Conservation (phyloP, 2,113 vertebrate species). For the Poeciliopsis retropinna region DNA sequence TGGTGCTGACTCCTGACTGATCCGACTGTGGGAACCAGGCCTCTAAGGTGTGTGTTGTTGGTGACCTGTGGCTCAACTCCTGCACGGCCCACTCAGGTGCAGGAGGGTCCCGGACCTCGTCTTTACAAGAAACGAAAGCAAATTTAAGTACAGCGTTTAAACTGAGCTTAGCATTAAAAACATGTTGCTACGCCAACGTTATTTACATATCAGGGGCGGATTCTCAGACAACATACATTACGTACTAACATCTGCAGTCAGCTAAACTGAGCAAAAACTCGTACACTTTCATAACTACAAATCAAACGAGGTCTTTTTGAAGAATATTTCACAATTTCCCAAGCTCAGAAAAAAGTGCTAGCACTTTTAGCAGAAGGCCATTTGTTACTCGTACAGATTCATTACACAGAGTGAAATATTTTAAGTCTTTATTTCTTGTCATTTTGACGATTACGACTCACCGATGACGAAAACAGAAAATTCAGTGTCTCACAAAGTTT, state of each 20-base stretch:
- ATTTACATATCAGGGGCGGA: neutral
- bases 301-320: too few relatives aligned
- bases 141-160: neutral
- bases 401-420: too few relatives aligned
- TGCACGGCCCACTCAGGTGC: slow-evolving; percentile 88
- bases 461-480: too few relatives aligned
- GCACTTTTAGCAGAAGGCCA: too few relatives aligned
- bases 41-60: slow-evolving; percentile 78
- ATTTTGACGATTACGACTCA: too few relatives aligned
- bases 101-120: slow-evolving; percentile 26
- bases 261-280: too few relatives aligned
- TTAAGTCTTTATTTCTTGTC: too few relatives aligned
- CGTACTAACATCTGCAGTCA: neutral
- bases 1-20: slow-evolving; percentile 85
- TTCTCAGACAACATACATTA: neutral
- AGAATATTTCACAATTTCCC: too few relatives aligned
- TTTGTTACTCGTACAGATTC: too few relatives aligned
- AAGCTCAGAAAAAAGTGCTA: too few relatives aligned
- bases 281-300: too few relatives aligned
- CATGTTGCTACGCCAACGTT: neutral
- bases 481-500: too few relatives aligned
- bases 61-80: slow-evolving; percentile 77
- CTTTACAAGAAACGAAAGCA: slow-evolving; percentile 29
- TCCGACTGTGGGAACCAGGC: slow-evolving; percentile 89
- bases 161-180: neutral